Base-by-base conservation (phyloP, 2,113 vertebrate species). In the Ophthalmotilapia sp. region DNA sequence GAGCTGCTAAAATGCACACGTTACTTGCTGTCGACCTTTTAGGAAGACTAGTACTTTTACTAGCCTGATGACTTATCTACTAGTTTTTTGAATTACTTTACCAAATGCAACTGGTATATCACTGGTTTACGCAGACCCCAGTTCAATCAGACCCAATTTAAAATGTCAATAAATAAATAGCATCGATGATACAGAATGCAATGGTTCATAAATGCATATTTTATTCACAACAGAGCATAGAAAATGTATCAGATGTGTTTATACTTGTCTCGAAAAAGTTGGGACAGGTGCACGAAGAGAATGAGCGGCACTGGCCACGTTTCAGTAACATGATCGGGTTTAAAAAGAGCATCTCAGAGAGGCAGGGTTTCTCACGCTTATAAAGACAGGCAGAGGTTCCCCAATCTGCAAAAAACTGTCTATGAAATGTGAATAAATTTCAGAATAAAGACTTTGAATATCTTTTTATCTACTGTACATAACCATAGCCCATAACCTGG, bases 181-280 rank as follows among this genome's bases (percentile, higher is more conserved):
- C 9, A 60, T 0, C 5, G 2, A 60, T 60, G 2, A 33, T 60
- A 33, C 29, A 60, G 29, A 60, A 60, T 19, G 29, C 15, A 33
- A 0, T 33, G 56, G 56, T 60, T 33, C 29, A 60, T 60, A 33
- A 60, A 60, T 60, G 29, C 29, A 33, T 33, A 1, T 33, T 60
- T 1, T 60, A 60, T 60, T 60, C 56, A 60, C 56, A 33, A 6
- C 56, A 2, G 15, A 60, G 15, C 56, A 19, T 19, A 33, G 14
- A 31, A 60, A 60, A 60, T 60, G 29, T 31, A 31, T 60, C 8
- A 31, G 29, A 33, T 60, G 56, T 1, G 0, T 58, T 58, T 58
- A 58, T 26, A 38, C 4, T 0, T 65, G 31, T 38, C 60, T 36
- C 0, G 0, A n/a, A 38, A 65, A 65, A 5, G 17, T 65, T 65